phyloP scores from a whole-genome alignment of 2,888 invertebrate species.

The Poecilus cupreus region DNA sequence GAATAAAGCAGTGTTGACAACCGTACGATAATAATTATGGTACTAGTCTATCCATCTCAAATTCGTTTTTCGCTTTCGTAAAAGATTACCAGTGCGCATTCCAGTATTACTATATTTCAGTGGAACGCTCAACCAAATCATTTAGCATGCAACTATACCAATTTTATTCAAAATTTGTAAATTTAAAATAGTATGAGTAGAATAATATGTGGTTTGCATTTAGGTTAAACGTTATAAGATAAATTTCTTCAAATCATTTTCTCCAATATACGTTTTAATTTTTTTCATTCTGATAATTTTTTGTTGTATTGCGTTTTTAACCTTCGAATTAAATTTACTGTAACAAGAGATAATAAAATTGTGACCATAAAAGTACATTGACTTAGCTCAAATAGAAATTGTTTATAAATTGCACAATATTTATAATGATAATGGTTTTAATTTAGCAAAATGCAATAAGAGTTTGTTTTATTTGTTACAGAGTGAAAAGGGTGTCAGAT shows the following conservation, averaged over 20 bases:
- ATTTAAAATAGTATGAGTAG: too few relatives aligned
- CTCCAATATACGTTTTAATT: slow-evolving; percentile 1
- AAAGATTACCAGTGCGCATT: too few relatives aligned
- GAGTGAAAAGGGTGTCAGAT: slow-evolving; percentile 76
- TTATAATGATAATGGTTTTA: not conserved
- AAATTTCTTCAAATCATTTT: not conserved
- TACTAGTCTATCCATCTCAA: too few relatives aligned
- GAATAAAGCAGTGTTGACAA: too few relatives aligned
- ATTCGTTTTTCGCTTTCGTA: too few relatives aligned
- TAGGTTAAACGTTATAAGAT: not conserved
- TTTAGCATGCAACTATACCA: too few relatives aligned
- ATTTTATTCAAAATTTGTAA: too few relatives aligned
- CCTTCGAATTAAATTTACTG: slow-evolving; percentile 21
- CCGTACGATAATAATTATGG: too few relatives aligned
- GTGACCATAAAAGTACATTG: slow-evolving; percentile 1
- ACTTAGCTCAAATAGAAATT: not conserved
- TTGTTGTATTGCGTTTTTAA: slow-evolving; percentile 23
- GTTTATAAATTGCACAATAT: not conserved
- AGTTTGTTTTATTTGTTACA: slow-evolving; percentile 66
- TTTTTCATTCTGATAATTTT: not conserved
- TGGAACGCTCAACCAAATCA: too few relatives aligned
- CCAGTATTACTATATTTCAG: too few relatives aligned
- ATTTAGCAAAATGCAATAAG: slow-evolving; percentile 26
- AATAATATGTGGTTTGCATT: not conserved
- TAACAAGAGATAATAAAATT: slow-evolving; percentile 7